Percentiles rank a stretch among this genome's conserved stretches.
Conservation (phyloP, 2,888 invertebrate genomes). For the Alloscopus bannaensis region DNA sequence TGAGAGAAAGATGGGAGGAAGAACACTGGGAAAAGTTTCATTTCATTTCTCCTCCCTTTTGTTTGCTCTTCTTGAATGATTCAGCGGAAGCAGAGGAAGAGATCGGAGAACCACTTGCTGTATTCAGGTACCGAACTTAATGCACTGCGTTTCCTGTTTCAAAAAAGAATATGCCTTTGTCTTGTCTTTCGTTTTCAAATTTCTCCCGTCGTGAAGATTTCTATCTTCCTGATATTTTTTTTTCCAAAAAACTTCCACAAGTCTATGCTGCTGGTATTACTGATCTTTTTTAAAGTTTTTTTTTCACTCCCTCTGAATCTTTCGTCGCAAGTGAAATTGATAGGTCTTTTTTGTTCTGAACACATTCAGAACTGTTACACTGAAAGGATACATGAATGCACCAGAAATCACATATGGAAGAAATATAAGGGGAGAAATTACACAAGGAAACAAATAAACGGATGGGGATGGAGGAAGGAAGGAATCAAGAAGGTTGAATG, state of each 20-base stretch:
- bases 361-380: too few species aligned
- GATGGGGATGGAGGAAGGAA: constrained; percentile 3
- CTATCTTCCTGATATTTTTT: too few species aligned
- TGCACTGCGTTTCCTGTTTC: too few species aligned
- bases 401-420: too few species aligned
- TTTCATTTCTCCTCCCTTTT: not conserved
- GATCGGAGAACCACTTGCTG: too few species aligned
- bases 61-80: not conserved
- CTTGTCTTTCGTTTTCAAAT: too few species aligned
- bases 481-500: constrained; percentile 17
- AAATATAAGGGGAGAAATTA: too few species aligned
- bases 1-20: not conserved
- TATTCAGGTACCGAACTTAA: too few species aligned
- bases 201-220: too few species aligned
- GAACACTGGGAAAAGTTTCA: not conserved
- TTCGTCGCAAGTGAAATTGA: constrained; percentile 40
- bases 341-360: constrained; percentile 32
- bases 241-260: not conserved
- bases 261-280: not conserved
- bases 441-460: too few species aligned
- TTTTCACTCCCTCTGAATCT: constrained; percentile 14
- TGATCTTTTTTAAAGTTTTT: constrained; percentile 13
- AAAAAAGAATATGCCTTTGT: too few species aligned
- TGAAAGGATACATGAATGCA: too few species aligned
- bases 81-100: not conserved